Evolutionary conservation across 2,797 vertebrate species (phyloP).

Genomic region (Malacoctenus gilli): DNA sequence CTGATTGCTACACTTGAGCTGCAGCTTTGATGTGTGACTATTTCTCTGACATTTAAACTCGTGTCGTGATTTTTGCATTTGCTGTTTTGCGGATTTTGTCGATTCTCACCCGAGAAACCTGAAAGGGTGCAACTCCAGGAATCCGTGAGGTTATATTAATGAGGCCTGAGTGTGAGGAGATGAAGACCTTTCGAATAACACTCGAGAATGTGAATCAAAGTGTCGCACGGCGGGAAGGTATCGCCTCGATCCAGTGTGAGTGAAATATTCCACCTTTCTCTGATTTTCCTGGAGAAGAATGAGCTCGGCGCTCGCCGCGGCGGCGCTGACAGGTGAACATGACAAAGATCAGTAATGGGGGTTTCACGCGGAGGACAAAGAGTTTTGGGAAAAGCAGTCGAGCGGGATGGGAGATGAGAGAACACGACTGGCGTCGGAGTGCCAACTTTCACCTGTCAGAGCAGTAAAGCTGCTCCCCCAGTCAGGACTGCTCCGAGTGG

Average conservation of each 20-base stretch:
- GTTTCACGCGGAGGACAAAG: constrained; percentile 29
- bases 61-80: no score
- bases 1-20: no score
- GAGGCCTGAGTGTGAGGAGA: no score
- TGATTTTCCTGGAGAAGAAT: constrained; percentile 23
- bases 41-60: no score
- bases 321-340: constrained; percentile 18
- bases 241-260: not conserved
- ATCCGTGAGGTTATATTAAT: no score
- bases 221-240: not conserved
- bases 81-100: no score
- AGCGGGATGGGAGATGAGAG: constrained; percentile 9
- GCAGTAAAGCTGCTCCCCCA: not conserved
- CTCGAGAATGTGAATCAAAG: not conserved
- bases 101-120: no score
- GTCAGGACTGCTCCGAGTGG: constrained; percentile 7
- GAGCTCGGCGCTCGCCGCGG: constrained; percentile 22
- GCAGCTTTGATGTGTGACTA: no score
- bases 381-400: constrained; percentile 21
- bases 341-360: constrained; percentile 35
- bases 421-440: constrained; percentile 14
- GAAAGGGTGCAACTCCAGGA: no score
- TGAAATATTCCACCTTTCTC: constrained; percentile 1
- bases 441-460: constrained; percentile 20
- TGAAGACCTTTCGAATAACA: not conserved